Evolutionary conservation across 2,797 vertebrate species (phyloP).

Genomic region (Tragopan temminckii): DNA sequence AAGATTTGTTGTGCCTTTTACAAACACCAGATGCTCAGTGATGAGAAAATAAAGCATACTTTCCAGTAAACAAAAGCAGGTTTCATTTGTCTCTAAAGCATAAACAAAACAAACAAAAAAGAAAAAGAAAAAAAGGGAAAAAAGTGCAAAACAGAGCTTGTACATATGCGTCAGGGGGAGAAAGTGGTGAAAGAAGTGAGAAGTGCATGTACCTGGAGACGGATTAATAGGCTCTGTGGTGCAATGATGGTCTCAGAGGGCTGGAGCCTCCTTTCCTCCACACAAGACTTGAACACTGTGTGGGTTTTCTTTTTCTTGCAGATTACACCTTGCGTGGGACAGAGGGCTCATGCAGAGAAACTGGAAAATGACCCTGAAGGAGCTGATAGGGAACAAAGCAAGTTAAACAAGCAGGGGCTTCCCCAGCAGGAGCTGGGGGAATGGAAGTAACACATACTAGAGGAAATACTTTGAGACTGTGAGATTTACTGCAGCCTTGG

Average conservation of each 20-base stretch:
- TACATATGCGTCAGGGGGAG: fast-evolving
- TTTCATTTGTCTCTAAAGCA: conserved; percentile 24
- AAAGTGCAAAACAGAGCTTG: background rate
- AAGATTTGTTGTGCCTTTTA: background rate
- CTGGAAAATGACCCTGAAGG: background rate
- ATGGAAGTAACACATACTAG: background rate
- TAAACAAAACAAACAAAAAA: background rate
- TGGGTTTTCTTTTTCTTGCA: background rate
- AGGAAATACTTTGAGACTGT: background rate
- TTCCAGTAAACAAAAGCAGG: conserved; percentile 69
- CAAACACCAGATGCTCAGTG: conserved; percentile 62
- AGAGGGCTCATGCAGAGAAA: background rate
- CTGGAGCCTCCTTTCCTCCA: background rate
- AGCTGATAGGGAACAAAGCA: background rate
- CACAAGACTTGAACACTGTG: fast-evolving
- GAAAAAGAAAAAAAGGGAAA: background rate
- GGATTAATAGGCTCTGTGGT: background rate
- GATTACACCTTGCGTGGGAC: background rate
- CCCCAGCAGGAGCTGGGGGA: background rate
- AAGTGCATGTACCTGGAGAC: background rate
- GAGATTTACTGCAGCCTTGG: background rate
- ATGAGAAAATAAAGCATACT: conserved; percentile 57
- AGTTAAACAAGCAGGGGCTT: background rate
- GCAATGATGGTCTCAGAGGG: background rate
- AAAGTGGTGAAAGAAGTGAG: background rate